Base-by-base conservation (phyloP, 2,113 vertebrate species). In the Pyrgilauda ruficollis region DNA sequence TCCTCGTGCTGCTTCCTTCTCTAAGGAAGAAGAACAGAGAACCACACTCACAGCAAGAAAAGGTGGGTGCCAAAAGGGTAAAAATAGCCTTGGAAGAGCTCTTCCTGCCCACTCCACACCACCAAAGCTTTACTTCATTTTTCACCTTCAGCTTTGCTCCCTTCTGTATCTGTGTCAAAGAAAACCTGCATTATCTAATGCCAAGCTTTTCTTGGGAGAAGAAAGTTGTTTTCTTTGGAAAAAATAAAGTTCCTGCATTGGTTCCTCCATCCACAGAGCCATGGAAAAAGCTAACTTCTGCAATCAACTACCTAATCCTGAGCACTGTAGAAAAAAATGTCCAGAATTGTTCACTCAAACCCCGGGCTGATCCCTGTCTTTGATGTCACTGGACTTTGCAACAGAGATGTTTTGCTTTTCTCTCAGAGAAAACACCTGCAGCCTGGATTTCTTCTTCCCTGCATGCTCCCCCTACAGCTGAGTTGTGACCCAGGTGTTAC, bases 281-380 rank as follows among this genome's bases (percentile, higher is more conserved):
- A 21, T 22, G 17, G 41, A 30, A 84, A 58, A 28, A 31, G 15
- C 4, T n/a, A 52, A 41, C 6, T 74, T 73, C 41, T 73, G 49
- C 46, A 55, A 52, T 4, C 52, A 84, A 5, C 52, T 43, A 47
- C 21, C n/a, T 68, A 52, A 69, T 26, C 27, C 52, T 30, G 13
- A 63, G 35, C 17, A 46, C 43, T 0, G 0, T 5, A 77, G 35
- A 20, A 63, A 39, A 90, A 90, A 37, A 17, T 5, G 6, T 41
- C 37, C 55, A 76, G 41, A 56, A 58, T 19, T 0, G 0, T 37
- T 43, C 35, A 3, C 44, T 61, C 0, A 0, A 80, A 10, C 13
- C 53, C 17, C 52, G 46, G 9, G 10, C 28, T 87, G 37, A 74
- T 56, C 16, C 7, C 24, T 53, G 13, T 49, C 50, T 84, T 80